A percentile compares a stretch with the other conserved stretches of the same genome.
Conservation (phyloP, 2,797 vertebrate genomes). For the Poecilia wingei region DNA sequence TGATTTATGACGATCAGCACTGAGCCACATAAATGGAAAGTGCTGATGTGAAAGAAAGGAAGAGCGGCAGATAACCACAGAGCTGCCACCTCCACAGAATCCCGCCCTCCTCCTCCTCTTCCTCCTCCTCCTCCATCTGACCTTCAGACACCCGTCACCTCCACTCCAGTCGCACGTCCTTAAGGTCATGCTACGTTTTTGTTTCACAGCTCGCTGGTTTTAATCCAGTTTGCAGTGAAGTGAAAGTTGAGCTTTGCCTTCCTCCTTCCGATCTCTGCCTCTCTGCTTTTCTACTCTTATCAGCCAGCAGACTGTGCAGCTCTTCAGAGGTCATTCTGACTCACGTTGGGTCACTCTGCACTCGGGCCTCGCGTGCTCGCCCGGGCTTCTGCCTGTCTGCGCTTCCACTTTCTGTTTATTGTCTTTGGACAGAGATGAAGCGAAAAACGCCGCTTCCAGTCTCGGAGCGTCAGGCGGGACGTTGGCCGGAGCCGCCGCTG, state of each 20-base stretch:
- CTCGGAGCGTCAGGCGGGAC: conserved; percentile 44
- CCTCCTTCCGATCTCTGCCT: not conserved
- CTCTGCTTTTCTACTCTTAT: not conserved
- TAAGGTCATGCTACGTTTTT: not conserved
- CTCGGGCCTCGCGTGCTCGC: conserved; percentile 13
- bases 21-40: conserved; percentile 5
- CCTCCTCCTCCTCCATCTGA: not conserved
- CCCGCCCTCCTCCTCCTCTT: not conserved
- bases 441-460: conserved; percentile 20
- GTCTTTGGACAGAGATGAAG: conserved; percentile 67
- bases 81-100: not conserved
- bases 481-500: conserved; percentile 38
- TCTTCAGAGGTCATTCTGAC: conserved; percentile 6
- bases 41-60: conserved; percentile 27
- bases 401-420: conserved; percentile 55
- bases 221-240: not conserved
- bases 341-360: conserved; percentile 17
- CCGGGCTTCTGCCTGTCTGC: conserved; percentile 40
- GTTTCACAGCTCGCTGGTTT: not conserved
- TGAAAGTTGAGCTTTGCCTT: not conserved
- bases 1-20: conserved; percentile 15
- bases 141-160: not conserved
- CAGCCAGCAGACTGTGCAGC: conserved; percentile 12
- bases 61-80: conserved; percentile 42
- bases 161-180: not conserved